Conservation (phyloP, 2,113 vertebrate species). For the Anhinga rufa region DNA sequence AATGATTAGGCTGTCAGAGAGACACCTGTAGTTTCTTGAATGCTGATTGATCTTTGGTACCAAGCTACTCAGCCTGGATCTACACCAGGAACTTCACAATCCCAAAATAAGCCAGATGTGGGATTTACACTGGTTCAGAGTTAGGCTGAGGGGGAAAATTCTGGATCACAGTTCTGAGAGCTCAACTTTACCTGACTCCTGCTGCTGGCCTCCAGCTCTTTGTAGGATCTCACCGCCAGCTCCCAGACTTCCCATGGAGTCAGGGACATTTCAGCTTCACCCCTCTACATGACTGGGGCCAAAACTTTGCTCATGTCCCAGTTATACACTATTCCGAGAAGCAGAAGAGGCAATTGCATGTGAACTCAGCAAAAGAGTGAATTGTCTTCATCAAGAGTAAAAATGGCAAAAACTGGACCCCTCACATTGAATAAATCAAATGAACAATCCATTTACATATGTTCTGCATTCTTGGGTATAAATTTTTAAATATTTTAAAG, state of each 20-base stretch:
- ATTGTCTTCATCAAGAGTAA: not conserved
- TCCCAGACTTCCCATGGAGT: not conserved
- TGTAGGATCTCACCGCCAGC: not conserved
- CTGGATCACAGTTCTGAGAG: not conserved
- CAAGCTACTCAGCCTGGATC: not conserved
- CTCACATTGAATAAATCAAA: not conserved
- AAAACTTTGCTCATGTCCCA: not conserved
- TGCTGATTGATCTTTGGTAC: not conserved
- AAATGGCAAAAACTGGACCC: not conserved
- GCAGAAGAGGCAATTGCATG: not conserved
- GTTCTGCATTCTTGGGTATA: not conserved
- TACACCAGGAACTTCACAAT: not conserved
- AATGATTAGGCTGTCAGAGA: not conserved
- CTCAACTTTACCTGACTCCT: not conserved
- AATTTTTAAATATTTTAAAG: slow-evolving; percentile 2
- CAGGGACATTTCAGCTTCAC: not conserved
- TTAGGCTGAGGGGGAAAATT: not conserved
- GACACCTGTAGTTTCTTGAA: not conserved
- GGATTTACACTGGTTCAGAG: not conserved
- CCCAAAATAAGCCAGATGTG: not conserved
- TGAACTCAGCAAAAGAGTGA: not conserved
- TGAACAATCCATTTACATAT: not conserved
- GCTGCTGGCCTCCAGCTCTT: not conserved
- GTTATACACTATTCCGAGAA: not conserved
- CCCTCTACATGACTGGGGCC: not conserved